Base-by-base conservation (phyloP, 2,797 vertebrate species). In the Cyprinodon diabolis region DNA sequence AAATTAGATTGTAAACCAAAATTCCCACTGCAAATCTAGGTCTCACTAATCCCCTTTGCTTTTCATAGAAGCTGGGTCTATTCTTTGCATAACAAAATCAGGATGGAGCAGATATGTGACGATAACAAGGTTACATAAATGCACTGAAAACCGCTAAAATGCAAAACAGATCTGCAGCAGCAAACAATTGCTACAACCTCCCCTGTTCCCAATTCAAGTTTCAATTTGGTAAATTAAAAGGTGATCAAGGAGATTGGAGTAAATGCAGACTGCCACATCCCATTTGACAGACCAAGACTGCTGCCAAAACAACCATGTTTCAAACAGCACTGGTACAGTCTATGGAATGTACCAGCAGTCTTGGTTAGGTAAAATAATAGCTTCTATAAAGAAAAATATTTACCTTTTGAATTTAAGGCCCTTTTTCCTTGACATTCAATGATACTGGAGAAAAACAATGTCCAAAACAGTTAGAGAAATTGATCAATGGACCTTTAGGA, bases 211-310 rank as follows among this genome's bases (percentile, higher is more conserved):
- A 65, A 73, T 84, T 82, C 77, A 35, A 69, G 75, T 78, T 65
- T 80, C 83, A 90, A 85, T 92, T 90, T 90, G 74, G 74, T 74
- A 78, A 90, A 93, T 92, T 87, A 89, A 90, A 92, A 89, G 71
- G 87, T 89, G 87, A 87, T 90, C 77, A 86, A 72, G 74, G 66
- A 84, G 90, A 92, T 92, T 86, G 90, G 75, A 81, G 72, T 68
- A 72, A 80, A 73, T 66, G 60, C 85, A 83, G 88, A 90, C 82
- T 77, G 86, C 88, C 84, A 80, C 86, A 86, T 83, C 75, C 56
- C 57, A 76, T 84, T 84, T 88, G 72, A 49, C 70, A 79, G 10
- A 49, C 37, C 68, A 77, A 72, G 73, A 65, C 40, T n/a, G 40
- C 19, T 13, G 60, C 66, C 67, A 48, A 65, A 73, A 81, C 19